A percentile compares a stretch with the other conserved stretches of the same genome.
These are phyloP conservation scores for Tipula confusa DNA, from an alignment of 2,888 invertebrate genomes.

Conservation along the genomic window DNA sequence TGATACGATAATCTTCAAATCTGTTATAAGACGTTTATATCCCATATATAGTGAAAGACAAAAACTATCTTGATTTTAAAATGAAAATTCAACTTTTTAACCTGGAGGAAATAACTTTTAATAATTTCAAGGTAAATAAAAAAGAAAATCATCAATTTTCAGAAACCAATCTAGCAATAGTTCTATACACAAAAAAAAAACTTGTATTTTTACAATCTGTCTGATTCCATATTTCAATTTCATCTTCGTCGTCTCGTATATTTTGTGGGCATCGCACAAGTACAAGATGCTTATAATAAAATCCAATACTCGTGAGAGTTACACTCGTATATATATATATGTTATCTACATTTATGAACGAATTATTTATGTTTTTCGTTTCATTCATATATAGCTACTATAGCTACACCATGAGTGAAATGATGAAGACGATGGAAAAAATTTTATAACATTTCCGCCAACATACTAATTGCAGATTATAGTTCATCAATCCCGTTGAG, in stretches of 20 bases:
- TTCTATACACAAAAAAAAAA: background rate
- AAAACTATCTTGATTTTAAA: too few relatives aligned
- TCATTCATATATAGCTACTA: background rate
- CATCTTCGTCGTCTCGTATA: background rate
- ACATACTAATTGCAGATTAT: slow-evolving; percentile 12
- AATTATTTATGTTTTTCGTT: background rate
- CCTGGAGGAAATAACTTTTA: too few relatives aligned
- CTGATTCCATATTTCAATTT: slow-evolving; percentile 1
- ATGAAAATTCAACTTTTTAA: too few relatives aligned
- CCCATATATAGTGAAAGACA: too few relatives aligned
- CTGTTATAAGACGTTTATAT: too few relatives aligned
- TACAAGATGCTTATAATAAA: slow-evolving; percentile 9
- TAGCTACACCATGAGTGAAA: background rate
- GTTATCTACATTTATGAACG: slow-evolving; percentile 9
- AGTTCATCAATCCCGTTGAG: background rate
- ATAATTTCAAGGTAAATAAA: too few relatives aligned
- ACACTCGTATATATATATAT: too few relatives aligned
- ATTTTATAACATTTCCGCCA: background rate
- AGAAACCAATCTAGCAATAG: too few relatives aligned
- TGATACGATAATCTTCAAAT: too few relatives aligned
- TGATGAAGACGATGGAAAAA: background rate
- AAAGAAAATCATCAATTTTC: too few relatives aligned
- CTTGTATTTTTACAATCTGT: too few relatives aligned
- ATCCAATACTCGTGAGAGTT: background rate
- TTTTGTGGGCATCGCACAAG: background rate